phyloP scores from a whole-genome alignment of 2,797 vertebrate species.

The Rhyacichthys aspro region DNA sequence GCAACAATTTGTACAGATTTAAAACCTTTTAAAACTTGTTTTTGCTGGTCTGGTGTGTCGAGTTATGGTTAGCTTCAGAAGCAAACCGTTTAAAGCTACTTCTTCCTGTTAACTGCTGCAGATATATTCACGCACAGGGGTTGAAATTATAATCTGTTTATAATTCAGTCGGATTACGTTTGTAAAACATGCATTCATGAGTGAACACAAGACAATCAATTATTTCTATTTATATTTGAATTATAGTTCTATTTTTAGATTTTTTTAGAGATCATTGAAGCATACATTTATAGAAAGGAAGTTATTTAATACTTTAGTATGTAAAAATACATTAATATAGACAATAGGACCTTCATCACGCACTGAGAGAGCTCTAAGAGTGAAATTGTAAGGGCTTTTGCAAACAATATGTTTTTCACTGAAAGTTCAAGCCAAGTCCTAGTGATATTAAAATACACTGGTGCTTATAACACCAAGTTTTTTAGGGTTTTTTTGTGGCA shows the following conservation, averaged over 20 bases:
- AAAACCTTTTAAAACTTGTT: constrained; percentile 45
- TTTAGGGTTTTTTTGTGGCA: constrained; percentile 15
- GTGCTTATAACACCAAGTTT: background rate
- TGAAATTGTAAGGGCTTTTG: constrained; percentile 7
- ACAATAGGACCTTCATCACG: constrained; percentile 3
- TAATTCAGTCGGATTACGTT: constrained; percentile 49
- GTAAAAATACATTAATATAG: constrained; percentile 47
- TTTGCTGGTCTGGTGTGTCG: constrained; percentile 66
- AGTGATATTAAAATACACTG: too few species aligned
- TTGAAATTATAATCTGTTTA: constrained; percentile 50
- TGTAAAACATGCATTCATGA: constrained; percentile 51
- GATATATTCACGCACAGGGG: constrained; percentile 53
- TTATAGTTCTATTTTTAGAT: constrained; percentile 71
- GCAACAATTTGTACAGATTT: constrained; percentile 78
- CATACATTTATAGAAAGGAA: constrained; percentile 61
- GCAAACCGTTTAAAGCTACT: constrained; percentile 83
- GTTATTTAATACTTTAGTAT: constrained; percentile 65
- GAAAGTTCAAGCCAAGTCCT: constrained; percentile 2
- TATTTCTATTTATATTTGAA: constrained; percentile 80
- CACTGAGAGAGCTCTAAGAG: constrained; percentile 26
- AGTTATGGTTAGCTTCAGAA: constrained; percentile 53
- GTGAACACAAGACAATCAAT: constrained; percentile 83
- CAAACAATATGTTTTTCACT: constrained; percentile 14
- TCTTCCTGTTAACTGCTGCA: constrained; percentile 73
- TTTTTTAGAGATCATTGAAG: constrained; percentile 57